Base-by-base conservation (phyloP, 2,888 invertebrate species). In the Melolontha melolontha region DNA sequence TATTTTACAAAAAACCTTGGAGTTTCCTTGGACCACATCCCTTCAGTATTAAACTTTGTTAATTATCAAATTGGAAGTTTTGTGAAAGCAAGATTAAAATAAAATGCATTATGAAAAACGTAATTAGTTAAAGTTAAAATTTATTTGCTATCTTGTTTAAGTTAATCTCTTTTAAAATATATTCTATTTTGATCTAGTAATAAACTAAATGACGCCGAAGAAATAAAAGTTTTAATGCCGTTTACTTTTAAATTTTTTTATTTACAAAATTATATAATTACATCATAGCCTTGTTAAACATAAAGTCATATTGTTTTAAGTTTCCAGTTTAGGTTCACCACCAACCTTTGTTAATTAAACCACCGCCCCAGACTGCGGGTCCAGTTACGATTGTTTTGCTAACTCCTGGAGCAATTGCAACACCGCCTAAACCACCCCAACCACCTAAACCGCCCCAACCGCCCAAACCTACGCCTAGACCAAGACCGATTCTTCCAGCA, bases 361-460 rank as follows among this genome's bases (percentile, higher is more conserved):
- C 57, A 4, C 57, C 59, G 14, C 44, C 44, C 59, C 59, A 59
- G 29, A 29, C 59, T 29, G 59, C 59, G n/a, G 59, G 59, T 59
- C 59, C 59, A n/a, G 44, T 8, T 12, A 59, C 29, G 27, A 54
- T 27, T 11, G 44, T 57, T 29, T 14, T 44, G 29, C 59, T 29
- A 7, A 59, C 44, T 0, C 44, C 44, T 14, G 54, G 54, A 40
- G 54, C 17, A 40, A 54, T 40, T 44, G 44, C 12, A 29, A 29
- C 44, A 8, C 59, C 50, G 1, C 27, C 10, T 17, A 1, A 22
- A 27, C 55, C 40, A 5, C 57, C 42, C 22, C 42, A 42, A 22
- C 57, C 42, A 11, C 59, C 54, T 17, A 7, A 39, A 12, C 27
- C 27, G n/a, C 17, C 50, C 12, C 29, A 2, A 2, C 54, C 34